Percentiles rank a stretch among this genome's conserved stretches.
phyloP scores from a whole-genome alignment of 2,113 vertebrate species.

The Aramus guarauna region DNA sequence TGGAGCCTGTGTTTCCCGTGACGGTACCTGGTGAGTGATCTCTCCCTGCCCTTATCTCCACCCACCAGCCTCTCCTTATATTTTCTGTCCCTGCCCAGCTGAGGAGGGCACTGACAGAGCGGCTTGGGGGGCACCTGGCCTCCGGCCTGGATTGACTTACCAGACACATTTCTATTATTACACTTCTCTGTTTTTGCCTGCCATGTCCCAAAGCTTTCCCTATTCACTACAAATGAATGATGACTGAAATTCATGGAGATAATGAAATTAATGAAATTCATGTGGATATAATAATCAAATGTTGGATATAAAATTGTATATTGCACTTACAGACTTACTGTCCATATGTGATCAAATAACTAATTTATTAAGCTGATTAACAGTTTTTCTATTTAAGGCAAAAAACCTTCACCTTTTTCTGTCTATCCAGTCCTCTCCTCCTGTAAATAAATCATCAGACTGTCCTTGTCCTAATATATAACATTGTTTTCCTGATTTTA shows the following conservation, averaged over 20 bases:
- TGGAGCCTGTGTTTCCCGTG: not conserved
- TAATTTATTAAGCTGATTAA: not conserved
- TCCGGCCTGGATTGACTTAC: too few relatives aligned
- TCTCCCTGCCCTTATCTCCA: not conserved
- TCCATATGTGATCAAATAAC: not conserved
- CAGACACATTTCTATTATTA: rapidly evolving
- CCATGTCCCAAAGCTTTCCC: not conserved
- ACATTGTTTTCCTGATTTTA: not conserved
- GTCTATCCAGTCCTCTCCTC: not conserved
- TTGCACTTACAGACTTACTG: not conserved
- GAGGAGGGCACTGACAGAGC: not conserved
- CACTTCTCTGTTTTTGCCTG: not conserved
- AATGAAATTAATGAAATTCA: not conserved
- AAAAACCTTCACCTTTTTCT: not conserved
- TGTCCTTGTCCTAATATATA: not conserved
- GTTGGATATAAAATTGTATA: not conserved
- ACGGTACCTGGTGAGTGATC: not conserved
- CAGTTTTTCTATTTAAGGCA: not conserved
- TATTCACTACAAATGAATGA: not conserved
- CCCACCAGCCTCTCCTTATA: rapidly evolving
- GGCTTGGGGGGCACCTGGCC: not conserved
- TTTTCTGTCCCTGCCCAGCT: not conserved
- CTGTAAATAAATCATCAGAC: not conserved
- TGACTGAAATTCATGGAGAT: not conserved
- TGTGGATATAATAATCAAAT: not conserved